Evolutionary conservation across 2,797 vertebrate species (phyloP).

Genomic region (Anguilla megastoma): DNA sequence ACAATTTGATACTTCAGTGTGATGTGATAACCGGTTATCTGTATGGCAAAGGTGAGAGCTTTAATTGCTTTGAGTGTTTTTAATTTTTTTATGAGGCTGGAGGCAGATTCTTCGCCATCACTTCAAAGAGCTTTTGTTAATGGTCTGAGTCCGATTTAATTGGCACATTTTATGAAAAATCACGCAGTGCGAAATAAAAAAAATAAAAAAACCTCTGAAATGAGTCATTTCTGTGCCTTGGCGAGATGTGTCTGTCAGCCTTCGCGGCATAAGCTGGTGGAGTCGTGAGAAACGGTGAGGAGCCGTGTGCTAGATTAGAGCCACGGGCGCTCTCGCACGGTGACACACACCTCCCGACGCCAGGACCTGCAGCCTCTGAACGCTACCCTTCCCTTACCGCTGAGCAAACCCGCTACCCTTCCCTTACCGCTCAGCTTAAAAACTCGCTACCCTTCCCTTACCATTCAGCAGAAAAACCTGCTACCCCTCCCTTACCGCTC

Average conservation of each 20-base stretch:
- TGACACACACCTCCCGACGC: neutral
- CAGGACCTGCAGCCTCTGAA: neutral
- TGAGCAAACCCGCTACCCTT: too few species aligned
- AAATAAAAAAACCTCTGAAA: constrained; percentile 27
- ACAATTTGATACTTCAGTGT: neutral
- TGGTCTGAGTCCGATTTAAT: constrained; percentile 24
- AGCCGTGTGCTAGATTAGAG: neutral
- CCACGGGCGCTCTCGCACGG: too few species aligned
- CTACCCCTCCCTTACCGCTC: too few species aligned
- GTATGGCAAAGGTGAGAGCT: neutral
- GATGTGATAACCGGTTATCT: constrained; percentile 5
- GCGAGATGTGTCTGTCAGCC: neutral
- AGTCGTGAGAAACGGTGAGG: constrained; percentile 21
- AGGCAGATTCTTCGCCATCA: neutral
- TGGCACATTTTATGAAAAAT: neutral
- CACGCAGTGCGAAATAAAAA: constrained; percentile 17
- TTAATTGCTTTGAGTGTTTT: neutral
- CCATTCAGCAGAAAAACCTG: too few species aligned
- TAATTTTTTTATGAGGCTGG: neutral
- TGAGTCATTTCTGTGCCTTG: constrained; percentile 22
- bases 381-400: too few species aligned
- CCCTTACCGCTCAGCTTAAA: too few species aligned
- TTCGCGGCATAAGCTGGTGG: neutral
- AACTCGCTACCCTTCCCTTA: too few species aligned
- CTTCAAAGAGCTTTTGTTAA: constrained; percentile 35